Evolutionary conservation across 64 coral and sea anemone species (phyloP).

Genomic region (Montipora foliosa): DNA sequence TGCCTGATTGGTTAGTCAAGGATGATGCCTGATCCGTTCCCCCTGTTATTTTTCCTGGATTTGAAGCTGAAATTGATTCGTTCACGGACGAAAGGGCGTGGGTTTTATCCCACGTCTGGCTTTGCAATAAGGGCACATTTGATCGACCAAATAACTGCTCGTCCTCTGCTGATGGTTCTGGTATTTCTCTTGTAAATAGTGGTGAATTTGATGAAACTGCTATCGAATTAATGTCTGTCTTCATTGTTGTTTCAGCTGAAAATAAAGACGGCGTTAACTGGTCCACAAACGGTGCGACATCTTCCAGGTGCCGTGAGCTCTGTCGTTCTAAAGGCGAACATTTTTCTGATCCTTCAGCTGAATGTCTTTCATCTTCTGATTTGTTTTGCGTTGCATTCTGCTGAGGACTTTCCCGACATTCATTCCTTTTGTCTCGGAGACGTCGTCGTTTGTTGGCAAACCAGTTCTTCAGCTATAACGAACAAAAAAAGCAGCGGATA

Average conservation of each 20-base stretch:
- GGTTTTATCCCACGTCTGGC: neutral
- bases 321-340: too few relatives aligned
- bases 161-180: neutral
- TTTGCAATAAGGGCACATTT: neutral
- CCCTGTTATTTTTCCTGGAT: neutral
- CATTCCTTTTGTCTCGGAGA: neutral
- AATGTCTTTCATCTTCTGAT: neutral
- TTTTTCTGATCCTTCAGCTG: neutral
- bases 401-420: neutral
- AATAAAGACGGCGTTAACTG: neutral
- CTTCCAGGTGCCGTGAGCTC: too few relatives aligned
- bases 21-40: neutral
- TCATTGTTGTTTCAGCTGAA: neutral
- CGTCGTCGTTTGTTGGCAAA: conserved; percentile 42
- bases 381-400: neutral
- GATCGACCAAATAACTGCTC: neutral
- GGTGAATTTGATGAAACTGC: neutral
- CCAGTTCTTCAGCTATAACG: conserved; percentile 26
- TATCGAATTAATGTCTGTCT: too few relatives aligned
- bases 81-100: neutral
- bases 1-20: neutral
- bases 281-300: too few relatives aligned
- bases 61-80: neutral
- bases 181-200: neutral
- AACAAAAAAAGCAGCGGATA: neutral